phyloP scores from a whole-genome alignment of 2,113 vertebrate species.

The Leptodactylus fuscus region DNA sequence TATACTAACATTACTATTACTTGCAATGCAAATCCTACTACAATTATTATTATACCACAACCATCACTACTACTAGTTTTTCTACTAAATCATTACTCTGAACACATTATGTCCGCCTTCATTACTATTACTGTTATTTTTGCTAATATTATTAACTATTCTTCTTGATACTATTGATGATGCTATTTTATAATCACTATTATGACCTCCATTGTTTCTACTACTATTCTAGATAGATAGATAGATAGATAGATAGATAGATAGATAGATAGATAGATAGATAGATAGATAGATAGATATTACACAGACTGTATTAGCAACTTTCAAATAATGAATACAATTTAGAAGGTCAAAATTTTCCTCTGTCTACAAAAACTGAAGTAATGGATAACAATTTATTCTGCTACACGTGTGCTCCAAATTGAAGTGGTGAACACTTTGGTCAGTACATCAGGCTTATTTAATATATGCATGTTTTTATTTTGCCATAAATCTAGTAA shows the following conservation, averaged over 20 bases:
- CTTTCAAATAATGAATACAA: no score
- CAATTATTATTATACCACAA: neutral
- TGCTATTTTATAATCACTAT: neutral
- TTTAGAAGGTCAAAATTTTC: no score
- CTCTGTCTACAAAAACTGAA: no score
- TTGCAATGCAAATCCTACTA: neutral
- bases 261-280: no score
- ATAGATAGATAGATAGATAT: no score
- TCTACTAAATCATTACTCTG: neutral
- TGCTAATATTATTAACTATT: neutral
- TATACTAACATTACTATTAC: neutral
- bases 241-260: no score
- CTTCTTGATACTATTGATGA: neutral
- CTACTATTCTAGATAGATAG: no score
- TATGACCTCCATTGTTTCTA: neutral
- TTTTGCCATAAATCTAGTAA: neutral
- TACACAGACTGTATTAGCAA: no score
- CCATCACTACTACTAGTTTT: neutral
- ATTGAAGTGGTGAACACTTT: no score
- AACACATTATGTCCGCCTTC: neutral
- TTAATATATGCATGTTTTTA: neutral
- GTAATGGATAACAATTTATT: no score
- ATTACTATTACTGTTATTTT: neutral
- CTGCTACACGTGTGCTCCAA: no score
- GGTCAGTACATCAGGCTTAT: no score